phyloP scores from a whole-genome alignment of 2,888 invertebrate species.

The Drosophila acutilabella region DNA sequence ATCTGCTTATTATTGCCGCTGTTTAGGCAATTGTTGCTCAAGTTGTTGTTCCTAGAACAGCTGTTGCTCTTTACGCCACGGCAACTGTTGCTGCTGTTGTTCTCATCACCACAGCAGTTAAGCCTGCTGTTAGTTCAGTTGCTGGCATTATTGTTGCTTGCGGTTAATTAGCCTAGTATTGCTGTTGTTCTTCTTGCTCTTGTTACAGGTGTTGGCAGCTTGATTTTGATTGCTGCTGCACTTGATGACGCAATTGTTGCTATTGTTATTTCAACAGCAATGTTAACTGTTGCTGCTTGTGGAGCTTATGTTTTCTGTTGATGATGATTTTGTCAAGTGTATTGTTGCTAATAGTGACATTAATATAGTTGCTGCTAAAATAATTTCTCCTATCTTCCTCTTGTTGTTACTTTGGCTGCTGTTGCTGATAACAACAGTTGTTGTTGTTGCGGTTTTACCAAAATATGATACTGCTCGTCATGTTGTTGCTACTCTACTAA shows the following conservation, averaged over 20 bases:
- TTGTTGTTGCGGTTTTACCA: neutral
- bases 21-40: neutral
- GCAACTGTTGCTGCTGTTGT: neutral
- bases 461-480: neutral
- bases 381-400: neutral
- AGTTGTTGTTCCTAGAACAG: neutral
- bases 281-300: neutral
- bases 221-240: too few species aligned
- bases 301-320: too few species aligned
- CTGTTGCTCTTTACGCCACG: neutral
- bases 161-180: neutral
- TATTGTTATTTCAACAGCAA: neutral
- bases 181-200: neutral
- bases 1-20: slow-evolving; percentile 2
- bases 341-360: neutral
- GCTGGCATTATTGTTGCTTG: neutral
- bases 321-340: neutral
- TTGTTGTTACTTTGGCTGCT: slow-evolving; percentile 4
- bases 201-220: too few species aligned
- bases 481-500: neutral
- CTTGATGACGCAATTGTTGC: too few species aligned
- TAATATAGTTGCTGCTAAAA: neutral
- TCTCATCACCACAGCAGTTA: too few species aligned
- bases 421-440: neutral
- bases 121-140: neutral